phyloP scores from a whole-genome alignment of 2,113 vertebrate species.

The Pangasianodon gigas region DNA sequence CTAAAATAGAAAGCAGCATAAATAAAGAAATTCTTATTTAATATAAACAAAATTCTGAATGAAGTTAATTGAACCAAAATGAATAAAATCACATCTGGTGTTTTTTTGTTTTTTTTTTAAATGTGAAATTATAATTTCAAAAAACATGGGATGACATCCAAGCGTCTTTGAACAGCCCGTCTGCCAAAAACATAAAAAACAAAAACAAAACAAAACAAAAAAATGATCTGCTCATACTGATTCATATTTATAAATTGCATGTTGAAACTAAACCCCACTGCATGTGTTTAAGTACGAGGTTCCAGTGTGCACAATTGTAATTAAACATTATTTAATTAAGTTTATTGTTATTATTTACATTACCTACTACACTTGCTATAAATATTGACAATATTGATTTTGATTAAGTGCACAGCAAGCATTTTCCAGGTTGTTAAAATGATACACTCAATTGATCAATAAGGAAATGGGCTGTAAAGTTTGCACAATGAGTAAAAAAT shows the following conservation, averaged over 20 bases:
- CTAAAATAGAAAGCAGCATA: not conserved
- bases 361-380: not conserved
- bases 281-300: not conserved
- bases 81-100: not conserved
- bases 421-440: not conserved
- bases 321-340: not conserved
- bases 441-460: not conserved
- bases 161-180: too few species aligned
- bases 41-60: not conserved
- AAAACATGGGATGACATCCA: too few species aligned
- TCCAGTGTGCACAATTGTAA: not conserved
- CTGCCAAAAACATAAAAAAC: not conserved
- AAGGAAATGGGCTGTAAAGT: not conserved
- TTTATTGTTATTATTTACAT: not conserved
- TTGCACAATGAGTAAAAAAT: not conserved
- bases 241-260: not conserved
- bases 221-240: not conserved
- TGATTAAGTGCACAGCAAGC: not conserved
- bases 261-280: not conserved
- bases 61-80: not conserved
- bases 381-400: not conserved
- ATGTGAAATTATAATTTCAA: too few species aligned
- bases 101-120: too few species aligned
- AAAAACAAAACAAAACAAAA: not conserved
- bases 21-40: not conserved